These are phyloP conservation scores for Helicorthomorpha holstii DNA, from an alignment of 1,140 invertebrate genomes.

Conservation along the genomic window DNA sequence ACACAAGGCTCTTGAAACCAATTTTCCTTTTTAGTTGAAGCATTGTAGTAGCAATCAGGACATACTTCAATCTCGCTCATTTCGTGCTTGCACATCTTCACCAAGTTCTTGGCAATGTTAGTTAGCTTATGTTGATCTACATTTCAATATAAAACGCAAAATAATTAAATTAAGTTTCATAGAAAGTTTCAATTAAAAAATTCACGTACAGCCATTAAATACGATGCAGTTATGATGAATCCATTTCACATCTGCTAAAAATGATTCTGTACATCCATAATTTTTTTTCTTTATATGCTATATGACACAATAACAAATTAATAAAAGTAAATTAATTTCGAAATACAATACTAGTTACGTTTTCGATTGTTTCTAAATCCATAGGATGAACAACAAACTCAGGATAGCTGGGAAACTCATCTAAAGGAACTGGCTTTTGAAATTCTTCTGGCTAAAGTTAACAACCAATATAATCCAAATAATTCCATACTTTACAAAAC, in stretches of 20 bases:
- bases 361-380: conserved; percentile 54
- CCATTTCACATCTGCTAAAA: conserved; percentile 77
- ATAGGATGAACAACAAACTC: conserved; percentile 71
- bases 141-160: not conserved
- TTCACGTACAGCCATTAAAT: conserved; percentile 56
- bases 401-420: conserved; percentile 48
- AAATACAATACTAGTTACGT: conserved; percentile 16
- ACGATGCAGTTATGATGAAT: conserved; percentile 80
- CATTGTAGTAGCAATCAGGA: conserved; percentile 72
- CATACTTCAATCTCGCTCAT: conserved; percentile 85
- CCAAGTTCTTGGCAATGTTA: conserved; percentile 51
- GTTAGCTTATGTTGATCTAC: conserved; percentile 14
- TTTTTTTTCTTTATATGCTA: conserved; percentile 52
- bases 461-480: not conserved
- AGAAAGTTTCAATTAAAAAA: not conserved
- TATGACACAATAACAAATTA: not conserved
- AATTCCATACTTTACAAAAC: conserved; percentile 2
- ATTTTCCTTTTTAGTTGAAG: conserved; percentile 55
- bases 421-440: conserved; percentile 47
- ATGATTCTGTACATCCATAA: conserved; percentile 80
- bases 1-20: conserved; percentile 86
- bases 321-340: not conserved
- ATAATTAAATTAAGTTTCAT: not conserved
- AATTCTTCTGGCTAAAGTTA: conserved; percentile 32
- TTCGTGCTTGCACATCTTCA: conserved; percentile 68